These are phyloP conservation scores for Leucophenga montana DNA, from an alignment of 2,888 invertebrate species.

Conservation along the genomic window DNA sequence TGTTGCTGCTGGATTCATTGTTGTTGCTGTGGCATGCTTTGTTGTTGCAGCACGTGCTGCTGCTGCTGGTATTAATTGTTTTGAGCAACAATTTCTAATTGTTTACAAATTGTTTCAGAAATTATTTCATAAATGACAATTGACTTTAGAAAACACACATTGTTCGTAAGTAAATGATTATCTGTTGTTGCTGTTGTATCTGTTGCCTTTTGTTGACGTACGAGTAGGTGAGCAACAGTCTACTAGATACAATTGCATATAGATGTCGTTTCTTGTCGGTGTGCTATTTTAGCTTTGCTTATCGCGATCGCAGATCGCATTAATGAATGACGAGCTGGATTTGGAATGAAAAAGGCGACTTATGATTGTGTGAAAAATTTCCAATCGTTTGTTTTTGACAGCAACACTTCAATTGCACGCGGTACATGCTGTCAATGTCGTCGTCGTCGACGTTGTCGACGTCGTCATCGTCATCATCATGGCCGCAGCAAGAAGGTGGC, in stretches of 20 bases:
- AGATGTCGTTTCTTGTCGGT: too few species aligned
- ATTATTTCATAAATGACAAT: slow-evolving; percentile 18
- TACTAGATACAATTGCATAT: background rate
- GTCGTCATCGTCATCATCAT: background rate
- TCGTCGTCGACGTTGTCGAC: slow-evolving; percentile 12
- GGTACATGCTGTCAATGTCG: background rate
- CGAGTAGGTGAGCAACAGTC: background rate
- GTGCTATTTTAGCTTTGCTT: too few species aligned
- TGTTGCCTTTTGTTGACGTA: background rate
- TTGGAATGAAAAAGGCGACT: too few species aligned
- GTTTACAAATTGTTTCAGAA: slow-evolving; percentile 27
- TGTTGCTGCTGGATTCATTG: slow-evolving; percentile 9
- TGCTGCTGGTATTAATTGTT: slow-evolving; percentile 27
- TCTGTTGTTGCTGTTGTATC: background rate
- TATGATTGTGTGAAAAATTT: too few species aligned
- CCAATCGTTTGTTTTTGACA: too few species aligned
- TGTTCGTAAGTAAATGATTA: background rate
- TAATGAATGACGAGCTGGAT: too few species aligned
- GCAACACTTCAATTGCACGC: too few species aligned
- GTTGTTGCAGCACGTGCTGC: slow-evolving; percentile 29
- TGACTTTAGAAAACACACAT: background rate
- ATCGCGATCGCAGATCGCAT: too few species aligned
- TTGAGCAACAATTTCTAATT: slow-evolving; percentile 27
- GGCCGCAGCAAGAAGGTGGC: background rate
- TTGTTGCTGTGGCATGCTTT: slow-evolving; percentile 11